Base-by-base conservation (phyloP, 2,797 vertebrate species). In the Apogon talboti region DNA sequence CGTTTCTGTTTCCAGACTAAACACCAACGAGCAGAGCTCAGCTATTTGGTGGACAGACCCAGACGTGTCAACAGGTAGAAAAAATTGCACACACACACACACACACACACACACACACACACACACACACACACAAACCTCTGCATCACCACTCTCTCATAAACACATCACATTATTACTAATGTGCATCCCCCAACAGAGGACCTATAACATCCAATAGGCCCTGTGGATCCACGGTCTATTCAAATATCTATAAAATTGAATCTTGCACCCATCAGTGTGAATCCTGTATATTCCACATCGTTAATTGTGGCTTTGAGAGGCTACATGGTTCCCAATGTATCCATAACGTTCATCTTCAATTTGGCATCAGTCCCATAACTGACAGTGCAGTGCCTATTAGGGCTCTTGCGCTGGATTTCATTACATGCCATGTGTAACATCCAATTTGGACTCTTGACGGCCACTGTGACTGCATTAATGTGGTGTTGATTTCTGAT, bases 41-140 rank as follows among this genome's bases (percentile, higher is more conserved):
- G 96, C 94, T 99, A 98, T 85, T 95, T 98, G 89, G 97, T 97
- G 92, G 98, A 99, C 90, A 96, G 98, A 95, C 98, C 97, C 64
- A 96, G 97, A 71, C 96, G 97, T 87, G 98, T 98, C 84, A 99
- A 98, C 96, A 99, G 97, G 98, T 99, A 96, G 84, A 9, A 48
- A 58, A 37, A n/a, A 7, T 43, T 14, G 35, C 37, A 43, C 52
- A n/a, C n/a, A n/a, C n/a, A n/a, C 33, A 35, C 50, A 33, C 43
- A 18, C 41, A 40, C 54, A 51, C 53, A 53, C 12, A 58, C 52
- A 19, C 57, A 74, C 55, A 33, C 55, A 45, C 35, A 12, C 37
- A 14, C 16, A 46, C 64, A 46, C 52, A 46, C 30, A 46, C 59
- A 15, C 30, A 47, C 56, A 40, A 15, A 35, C 35, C 14, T 3